Evolutionary conservation across 2,113 vertebrate genomes (phyloP), one percentile per base, ranked within the genome.

Genomic region (Labeo catla): DNA sequence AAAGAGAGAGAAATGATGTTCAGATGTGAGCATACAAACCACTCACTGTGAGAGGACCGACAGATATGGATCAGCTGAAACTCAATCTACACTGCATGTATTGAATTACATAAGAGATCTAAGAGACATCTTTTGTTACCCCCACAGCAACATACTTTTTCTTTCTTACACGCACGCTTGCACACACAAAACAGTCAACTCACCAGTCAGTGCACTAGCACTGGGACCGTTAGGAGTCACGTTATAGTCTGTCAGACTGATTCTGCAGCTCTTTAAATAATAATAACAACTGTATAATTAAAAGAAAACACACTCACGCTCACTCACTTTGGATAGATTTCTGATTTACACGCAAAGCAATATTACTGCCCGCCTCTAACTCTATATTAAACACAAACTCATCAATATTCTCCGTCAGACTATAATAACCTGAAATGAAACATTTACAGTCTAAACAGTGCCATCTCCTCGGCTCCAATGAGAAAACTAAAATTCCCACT

Each of bases 81-180:
- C 66, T 83, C 66, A 23, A 83, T 83, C 81, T 83, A 16, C 72
- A 45, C 50, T 57, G 50, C 54, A 83, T 45, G 81, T 73, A 83
- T 83, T 83, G 50, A 72, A 83, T 83, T 83, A 83, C 81, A 57
- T 70, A 73, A 45, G 81, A 83, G 34, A 83, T 83, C 81, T 73
- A 73, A 73, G 68, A 34, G 68, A 59, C 81, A 43, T 83, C 66
- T 83, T 52, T 68, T 57, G 68, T 73, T 73, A 54, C 81, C 68
- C 81, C 80, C 61, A 66, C 5, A 59, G 68, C 68, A 59, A 50
- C 68, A 57, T 59, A 59, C 28, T n/a, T 13, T 45, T 36, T 45
- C 36, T n/a, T 77, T 77, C 78, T 81, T 61, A 45, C 15, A 43
- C 61, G 21, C 23, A 15, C 76, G 19, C 54, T 39, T 19, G 7